These are phyloP conservation scores for Glaucopsyche alexis DNA, from an alignment of 2,888 invertebrate genomes.

Conservation along the genomic window DNA sequence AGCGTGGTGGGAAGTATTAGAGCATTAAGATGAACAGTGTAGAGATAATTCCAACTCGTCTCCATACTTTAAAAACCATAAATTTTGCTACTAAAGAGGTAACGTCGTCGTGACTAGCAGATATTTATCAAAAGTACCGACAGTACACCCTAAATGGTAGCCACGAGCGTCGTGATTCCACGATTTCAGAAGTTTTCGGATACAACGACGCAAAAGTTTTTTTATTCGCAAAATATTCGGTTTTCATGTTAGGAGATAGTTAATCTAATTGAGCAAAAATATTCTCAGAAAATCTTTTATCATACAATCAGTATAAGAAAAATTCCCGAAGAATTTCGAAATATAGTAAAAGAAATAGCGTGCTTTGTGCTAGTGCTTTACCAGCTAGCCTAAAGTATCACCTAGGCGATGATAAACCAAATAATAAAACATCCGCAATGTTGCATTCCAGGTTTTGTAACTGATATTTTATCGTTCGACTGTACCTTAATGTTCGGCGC, in stretches of 20 bases:
- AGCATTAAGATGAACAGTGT: conserved; percentile 39
- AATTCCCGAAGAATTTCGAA: not conserved
- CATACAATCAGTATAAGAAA: too few relatives aligned
- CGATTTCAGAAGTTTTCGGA: conserved; percentile 32
- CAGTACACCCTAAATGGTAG: conserved; percentile 46
- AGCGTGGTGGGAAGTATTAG: conserved; percentile 3
- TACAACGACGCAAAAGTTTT: conserved; percentile 3
- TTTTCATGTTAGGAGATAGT: not conserved
- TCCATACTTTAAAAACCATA: conserved; percentile 44
- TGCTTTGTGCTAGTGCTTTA: not conserved
- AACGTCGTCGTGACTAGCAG: conserved; percentile 44
- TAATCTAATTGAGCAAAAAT: too few relatives aligned
- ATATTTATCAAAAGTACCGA: conserved; percentile 45
- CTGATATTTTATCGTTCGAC: conserved; percentile 1
- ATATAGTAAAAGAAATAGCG: not conserved
- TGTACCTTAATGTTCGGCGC: conserved; percentile 11
- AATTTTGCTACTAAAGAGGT: conserved; percentile 46
- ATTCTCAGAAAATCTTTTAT: too few relatives aligned
- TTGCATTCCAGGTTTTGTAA: conserved; percentile 11
- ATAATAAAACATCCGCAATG: conserved; percentile 10
- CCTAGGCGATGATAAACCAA: not conserved
- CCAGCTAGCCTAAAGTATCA: not conserved
- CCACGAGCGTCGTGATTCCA: conserved; percentile 40
- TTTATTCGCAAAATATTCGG: not conserved
- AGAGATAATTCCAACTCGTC: conserved; percentile 37